A percentile compares a stretch with the other conserved stretches of the same genome.
These are phyloP conservation scores for Spheniscus humboldti DNA, from an alignment of 2,797 vertebrate genomes.

Conservation along the genomic window DNA sequence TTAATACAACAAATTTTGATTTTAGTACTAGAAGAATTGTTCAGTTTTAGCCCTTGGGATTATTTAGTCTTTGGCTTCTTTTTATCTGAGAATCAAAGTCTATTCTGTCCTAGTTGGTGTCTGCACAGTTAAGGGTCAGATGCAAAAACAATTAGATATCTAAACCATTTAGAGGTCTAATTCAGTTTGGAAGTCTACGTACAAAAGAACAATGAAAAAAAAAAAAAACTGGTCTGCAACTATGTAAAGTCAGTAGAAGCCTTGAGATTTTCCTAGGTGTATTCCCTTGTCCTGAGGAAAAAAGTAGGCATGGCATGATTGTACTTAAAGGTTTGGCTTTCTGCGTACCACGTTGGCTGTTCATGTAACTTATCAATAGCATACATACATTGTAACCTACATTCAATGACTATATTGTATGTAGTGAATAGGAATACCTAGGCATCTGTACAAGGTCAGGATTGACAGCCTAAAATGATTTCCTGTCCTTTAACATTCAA, in stretches of 20 bases:
- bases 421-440: neutral
- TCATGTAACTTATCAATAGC: fast-evolving
- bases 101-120: neutral
- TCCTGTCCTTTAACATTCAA: neutral
- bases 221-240: neutral
- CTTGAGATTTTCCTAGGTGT: neutral
- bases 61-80: neutral
- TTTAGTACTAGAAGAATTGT: neutral
- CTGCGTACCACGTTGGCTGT: fast-evolving
- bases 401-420: neutral
- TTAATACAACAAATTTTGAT: neutral
- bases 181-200: neutral
- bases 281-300: neutral
- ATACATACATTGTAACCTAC: neutral
- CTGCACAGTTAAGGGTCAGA: neutral
- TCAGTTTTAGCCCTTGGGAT: neutral
- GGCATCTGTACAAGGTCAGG: neutral
- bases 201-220: neutral
- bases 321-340: neutral
- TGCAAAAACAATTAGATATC: too few relatives aligned
- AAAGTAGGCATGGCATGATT: neutral
- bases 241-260: neutral
- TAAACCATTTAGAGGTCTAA: neutral
- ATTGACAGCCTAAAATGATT: neutral
- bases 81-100: neutral